A percentile compares a stretch with the other conserved stretches of the same genome.
phyloP scores from a whole-genome alignment of 2,113 vertebrate genomes.

The Mirza zaza region DNA sequence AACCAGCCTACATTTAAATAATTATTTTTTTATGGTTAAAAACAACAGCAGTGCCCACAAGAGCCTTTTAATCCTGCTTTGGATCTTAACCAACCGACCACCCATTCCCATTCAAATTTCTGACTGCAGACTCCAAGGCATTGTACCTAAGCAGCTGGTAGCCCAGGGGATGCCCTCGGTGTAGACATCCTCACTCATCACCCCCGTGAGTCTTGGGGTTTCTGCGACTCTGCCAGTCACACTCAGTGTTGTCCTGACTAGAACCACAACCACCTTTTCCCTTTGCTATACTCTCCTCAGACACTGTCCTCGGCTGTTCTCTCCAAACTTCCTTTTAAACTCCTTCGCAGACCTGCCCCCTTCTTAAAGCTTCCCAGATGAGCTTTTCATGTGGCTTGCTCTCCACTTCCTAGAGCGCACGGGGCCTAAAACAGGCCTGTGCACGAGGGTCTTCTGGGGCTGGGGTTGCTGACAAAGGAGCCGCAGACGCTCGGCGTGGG shows the following conservation, averaged over 20 bases:
- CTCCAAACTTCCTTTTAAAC: background rate
- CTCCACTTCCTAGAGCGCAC: background rate
- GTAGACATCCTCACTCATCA: too few species aligned
- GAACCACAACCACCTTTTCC: background rate
- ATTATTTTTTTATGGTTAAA: slow-evolving; percentile 15
- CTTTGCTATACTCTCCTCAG: background rate
- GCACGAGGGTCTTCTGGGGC: background rate
- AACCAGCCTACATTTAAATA: slow-evolving; percentile 2
- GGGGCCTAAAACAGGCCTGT: background rate
- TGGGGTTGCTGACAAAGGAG: background rate
- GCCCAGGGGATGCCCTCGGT: accelerated
- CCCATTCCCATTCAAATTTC: background rate
- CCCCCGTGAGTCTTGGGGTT: background rate
- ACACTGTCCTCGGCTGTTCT: background rate
- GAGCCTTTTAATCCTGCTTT: background rate
- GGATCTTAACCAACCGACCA: background rate
- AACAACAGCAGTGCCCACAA: background rate
- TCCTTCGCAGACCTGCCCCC: background rate
- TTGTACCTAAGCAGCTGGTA: background rate
- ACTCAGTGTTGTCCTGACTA: background rate
- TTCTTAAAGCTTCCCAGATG: background rate
- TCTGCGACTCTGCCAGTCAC: background rate
- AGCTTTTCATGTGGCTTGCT: background rate
- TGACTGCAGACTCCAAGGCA: background rate
- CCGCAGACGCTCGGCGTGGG: background rate